Base-by-base conservation (phyloP, 2,888 invertebrate species). In the Cremastobaeus sp. region DNA sequence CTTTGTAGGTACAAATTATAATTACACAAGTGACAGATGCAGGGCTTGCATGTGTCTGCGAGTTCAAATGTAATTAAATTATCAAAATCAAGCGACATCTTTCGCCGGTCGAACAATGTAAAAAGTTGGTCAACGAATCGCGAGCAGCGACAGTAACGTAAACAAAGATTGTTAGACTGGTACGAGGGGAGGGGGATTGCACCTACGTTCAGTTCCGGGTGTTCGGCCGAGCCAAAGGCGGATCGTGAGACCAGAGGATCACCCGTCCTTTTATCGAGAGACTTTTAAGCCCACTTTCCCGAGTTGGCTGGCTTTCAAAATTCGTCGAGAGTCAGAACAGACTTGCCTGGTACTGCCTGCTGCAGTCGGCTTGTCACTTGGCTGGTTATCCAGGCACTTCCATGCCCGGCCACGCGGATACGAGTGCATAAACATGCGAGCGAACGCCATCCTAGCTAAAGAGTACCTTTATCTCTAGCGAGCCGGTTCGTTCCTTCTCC, bases 371-470 rank as follows among this genome's bases (percentile, higher is more conserved):
- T 85, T 86, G 87, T 87, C 87, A 87, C 87, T 86, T 86, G 87
- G 86, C 85, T 86, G 86, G 87, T 87, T 87, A 86, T 87, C 86
- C 86, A 82, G 84, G 84, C 85, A 87, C 86, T 87, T 85, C 85
- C 84, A 83, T 81, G 84, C 85, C 83, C 86, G 83, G 83, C 85
- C 86, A 85, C 85, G 86, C 85, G 86, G 81, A 85, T 85, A 84
- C 85, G 84, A 86, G 86, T 86, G 85, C 86, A 86, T 86, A 85
- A 87, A 87, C 87, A 86, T 84, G 85, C 84, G 85, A 85, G 84
- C 82, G 82, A 82, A 81, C 82, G 79, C 82, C 84, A 81, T 85
- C 83, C 84, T 82, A 83, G 83, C 83, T 85, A 83, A 85, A 85
- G 83, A 83, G 84, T 82, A 85, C 86, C 84, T 86, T 86, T 87